These are phyloP conservation scores for Lepidurus couesii DNA, from an alignment of 1,140 invertebrate species.

Conservation along the genomic window DNA sequence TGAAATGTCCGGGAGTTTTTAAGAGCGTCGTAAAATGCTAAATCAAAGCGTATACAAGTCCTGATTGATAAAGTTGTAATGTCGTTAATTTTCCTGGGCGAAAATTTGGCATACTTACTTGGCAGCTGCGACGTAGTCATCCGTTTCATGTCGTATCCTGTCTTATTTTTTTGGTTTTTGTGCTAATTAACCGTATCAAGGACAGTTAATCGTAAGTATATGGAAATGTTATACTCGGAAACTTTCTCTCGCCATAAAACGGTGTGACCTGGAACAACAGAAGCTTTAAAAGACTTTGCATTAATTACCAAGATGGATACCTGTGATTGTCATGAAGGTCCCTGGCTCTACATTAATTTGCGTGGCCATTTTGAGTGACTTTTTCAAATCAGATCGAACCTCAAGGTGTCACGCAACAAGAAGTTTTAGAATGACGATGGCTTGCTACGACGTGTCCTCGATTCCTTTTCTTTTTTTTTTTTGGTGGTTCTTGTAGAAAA, in stretches of 20 bases:
- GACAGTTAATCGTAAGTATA: too few relatives aligned
- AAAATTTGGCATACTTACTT: too few relatives aligned
- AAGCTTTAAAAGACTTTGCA: background rate
- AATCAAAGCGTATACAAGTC: background rate
- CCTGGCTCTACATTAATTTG: background rate
- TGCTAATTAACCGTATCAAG: too few relatives aligned
- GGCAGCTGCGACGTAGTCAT: too few relatives aligned
- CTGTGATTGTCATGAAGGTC: background rate
- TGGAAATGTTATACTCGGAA: too few relatives aligned
- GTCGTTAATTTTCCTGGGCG: background rate
- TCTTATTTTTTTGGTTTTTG: too few relatives aligned
- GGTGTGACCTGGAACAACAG: background rate
- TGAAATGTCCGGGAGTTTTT: background rate
- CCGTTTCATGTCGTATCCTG: too few relatives aligned
- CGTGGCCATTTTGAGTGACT: background rate
- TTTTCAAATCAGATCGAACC: background rate
- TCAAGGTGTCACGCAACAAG: background rate
- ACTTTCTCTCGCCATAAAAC: constrained; percentile 1
- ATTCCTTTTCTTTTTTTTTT: background rate
- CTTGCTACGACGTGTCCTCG: background rate
- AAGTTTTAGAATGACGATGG: background rate
- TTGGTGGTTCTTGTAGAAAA: background rate
- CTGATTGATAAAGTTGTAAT: background rate
- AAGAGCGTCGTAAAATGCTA: background rate
- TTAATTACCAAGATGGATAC: background rate